Evolutionary conservation across 1,140 invertebrate genomes (phyloP).

Genomic region (Psix sp.): DNA sequence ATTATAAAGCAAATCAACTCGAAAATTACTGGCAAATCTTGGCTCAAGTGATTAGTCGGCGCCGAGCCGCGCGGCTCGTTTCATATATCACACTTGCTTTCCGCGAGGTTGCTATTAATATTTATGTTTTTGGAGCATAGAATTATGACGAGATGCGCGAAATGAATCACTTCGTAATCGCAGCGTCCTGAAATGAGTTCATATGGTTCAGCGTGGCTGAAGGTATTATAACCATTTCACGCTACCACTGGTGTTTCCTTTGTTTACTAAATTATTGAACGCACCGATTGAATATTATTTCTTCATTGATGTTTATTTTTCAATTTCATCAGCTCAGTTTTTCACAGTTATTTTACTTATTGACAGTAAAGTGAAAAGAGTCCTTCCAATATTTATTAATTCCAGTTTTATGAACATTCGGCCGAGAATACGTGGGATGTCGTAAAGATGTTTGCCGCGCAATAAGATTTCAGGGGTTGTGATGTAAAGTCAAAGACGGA

Average conservation of each 20-base stretch:
- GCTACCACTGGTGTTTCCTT: too few species aligned
- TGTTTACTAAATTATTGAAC: too few species aligned
- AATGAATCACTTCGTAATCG: too few species aligned
- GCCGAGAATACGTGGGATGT: conserved; percentile 31
- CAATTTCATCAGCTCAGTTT: background rate
- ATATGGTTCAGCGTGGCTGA: too few species aligned
- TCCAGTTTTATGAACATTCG: conserved; percentile 27
- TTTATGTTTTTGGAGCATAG: too few species aligned
- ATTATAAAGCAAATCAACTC: conserved; percentile 49
- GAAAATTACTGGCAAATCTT: conserved; percentile 56
- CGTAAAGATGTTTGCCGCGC: conserved; percentile 62
- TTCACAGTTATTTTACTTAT: conserved; percentile 1
- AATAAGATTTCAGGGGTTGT: conserved; percentile 55
- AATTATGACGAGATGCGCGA: too few species aligned
- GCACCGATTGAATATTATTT: too few species aligned
- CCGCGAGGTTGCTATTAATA: background rate
- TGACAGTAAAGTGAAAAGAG: too few species aligned
- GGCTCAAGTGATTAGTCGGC: conserved; percentile 51
- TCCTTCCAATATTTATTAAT: conserved; percentile 36
- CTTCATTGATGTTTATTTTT: too few species aligned
- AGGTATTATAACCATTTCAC: too few species aligned
- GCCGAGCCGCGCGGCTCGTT: conserved; percentile 37
- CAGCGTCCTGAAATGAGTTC: too few species aligned
- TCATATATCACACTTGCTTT: conserved; percentile 14
- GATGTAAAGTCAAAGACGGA: conserved; percentile 46